Conservation (phyloP, 2,888 invertebrate species). For the Gymnosoma rotundatum region DNA sequence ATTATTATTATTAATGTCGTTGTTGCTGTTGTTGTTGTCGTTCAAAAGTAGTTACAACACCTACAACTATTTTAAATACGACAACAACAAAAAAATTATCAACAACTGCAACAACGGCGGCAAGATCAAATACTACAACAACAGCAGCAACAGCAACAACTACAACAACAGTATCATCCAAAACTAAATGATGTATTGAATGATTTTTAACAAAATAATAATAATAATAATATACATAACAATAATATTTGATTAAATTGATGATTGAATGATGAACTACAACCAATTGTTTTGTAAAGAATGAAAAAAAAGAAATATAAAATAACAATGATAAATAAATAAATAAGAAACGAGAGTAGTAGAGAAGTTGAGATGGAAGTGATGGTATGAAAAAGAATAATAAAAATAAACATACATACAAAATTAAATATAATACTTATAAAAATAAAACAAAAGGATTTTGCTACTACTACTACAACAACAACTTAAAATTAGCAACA, state of each 20-base stretch:
- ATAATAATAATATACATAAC: conserved; percentile 30
- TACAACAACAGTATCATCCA: conserved; percentile 74
- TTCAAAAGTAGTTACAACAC: conserved; percentile 71
- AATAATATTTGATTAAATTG: conserved; percentile 63
- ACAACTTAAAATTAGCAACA: conserved; percentile 72
- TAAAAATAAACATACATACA: conserved; percentile 71
- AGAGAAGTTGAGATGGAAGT: conserved; percentile 77
- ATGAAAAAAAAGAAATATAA: conserved; percentile 73
- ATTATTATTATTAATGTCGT: conserved; percentile 45
- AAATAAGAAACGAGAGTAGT: conserved; percentile 72
- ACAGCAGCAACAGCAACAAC: conserved; percentile 68
- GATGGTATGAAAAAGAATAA: conserved; percentile 73
- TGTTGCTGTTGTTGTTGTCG: conserved; percentile 41
- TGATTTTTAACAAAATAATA: conserved; percentile 50
- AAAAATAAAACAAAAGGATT: conserved; percentile 64
- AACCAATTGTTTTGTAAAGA: conserved; percentile 76
- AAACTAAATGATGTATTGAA: conserved; percentile 68
- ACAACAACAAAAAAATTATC: conserved; percentile 66
- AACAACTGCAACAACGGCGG: conserved; percentile 55
- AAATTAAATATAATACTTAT: conserved; percentile 61
- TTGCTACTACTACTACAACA: conserved; percentile 76
- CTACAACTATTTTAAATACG: conserved; percentile 69
- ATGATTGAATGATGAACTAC: conserved; percentile 72
- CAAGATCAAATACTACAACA: conserved; percentile 62
- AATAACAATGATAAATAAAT: conserved; percentile 66